Evolutionary conservation across 2,797 vertebrate species (phyloP).

Genomic region (Manis crassicaudata): DNA sequence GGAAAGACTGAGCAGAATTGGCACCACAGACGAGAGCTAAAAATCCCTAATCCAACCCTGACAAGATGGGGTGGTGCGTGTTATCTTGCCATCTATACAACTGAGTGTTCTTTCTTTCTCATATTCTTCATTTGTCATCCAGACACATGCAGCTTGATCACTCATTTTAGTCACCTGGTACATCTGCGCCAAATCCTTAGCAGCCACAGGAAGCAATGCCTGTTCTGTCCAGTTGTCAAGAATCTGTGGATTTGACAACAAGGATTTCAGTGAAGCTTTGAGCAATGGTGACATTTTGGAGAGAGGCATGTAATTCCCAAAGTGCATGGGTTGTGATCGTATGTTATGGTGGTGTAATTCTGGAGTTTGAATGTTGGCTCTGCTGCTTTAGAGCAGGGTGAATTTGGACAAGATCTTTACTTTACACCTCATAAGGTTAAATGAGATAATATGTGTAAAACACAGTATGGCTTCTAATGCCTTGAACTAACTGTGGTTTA

Average conservation of each 20-base stretch:
- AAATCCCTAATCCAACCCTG: background rate
- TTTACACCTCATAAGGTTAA: background rate
- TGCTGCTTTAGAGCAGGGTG: background rate
- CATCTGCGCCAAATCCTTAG: background rate
- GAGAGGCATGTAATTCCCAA: background rate
- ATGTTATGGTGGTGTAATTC: background rate
- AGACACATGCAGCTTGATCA: background rate
- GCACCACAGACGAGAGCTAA: background rate
- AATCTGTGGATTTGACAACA: background rate
- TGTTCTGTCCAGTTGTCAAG: background rate
- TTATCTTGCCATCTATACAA: background rate
- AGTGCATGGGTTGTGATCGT: background rate
- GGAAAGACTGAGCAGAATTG: background rate
- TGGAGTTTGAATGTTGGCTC: background rate
- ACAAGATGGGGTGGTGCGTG: background rate
- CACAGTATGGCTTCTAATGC: background rate
- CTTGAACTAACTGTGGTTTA: background rate
- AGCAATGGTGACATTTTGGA: background rate
- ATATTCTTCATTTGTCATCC: background rate
- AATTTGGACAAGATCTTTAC: background rate
- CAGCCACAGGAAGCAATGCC: background rate
- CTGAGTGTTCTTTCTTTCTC: background rate
- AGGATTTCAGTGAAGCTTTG: background rate
- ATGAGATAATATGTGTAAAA: background rate
- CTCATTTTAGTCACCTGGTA: background rate